phyloP scores from a whole-genome alignment of 1,140 invertebrate species.

The Drosophila malerkotliana region DNA sequence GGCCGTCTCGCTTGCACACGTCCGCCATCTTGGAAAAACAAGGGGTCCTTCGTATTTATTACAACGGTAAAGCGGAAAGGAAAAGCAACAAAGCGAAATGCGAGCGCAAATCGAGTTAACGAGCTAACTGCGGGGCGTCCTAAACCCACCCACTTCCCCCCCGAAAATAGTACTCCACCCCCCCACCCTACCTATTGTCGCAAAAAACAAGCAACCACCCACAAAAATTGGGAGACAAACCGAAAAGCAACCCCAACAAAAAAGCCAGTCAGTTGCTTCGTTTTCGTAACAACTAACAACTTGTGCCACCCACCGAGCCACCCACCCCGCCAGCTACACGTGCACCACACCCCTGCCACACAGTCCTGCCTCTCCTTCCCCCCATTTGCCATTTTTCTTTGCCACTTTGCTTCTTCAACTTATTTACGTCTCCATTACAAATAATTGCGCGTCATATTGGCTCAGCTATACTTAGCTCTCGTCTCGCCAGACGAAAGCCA shows the following conservation, averaged over 20 bases:
- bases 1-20: conserved; percentile 4
- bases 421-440: conserved; percentile 83
- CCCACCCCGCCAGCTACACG: conserved; percentile 29
- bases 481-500: conserved; percentile 27
- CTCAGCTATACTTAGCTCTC: conserved; percentile 68
- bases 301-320: conserved; percentile 35
- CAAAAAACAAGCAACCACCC: conserved; percentile 47
- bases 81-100: conserved; percentile 28
- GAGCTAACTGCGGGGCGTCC: conserved; percentile 73
- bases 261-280: conserved; percentile 29
- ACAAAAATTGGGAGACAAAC: conserved; percentile 23
- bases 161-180: neutral
- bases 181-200: conserved; percentile 10
- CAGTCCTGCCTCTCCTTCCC: conserved; percentile 2
- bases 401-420: conserved; percentile 80
- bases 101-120: conserved; percentile 75
- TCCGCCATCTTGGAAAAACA: conserved; percentile 77
- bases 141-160: conserved; percentile 13
- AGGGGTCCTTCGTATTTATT: conserved; percentile 72
- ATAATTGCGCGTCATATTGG: conserved; percentile 84
- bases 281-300: conserved; percentile 76
- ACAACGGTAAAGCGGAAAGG: conserved; percentile 36
- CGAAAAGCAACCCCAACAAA: conserved; percentile 64
- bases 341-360: conserved; percentile 4
- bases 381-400: conserved; percentile 68